Conservation (phyloP, 2,113 vertebrate species). For the Campylomormyrus tamandua region DNA sequence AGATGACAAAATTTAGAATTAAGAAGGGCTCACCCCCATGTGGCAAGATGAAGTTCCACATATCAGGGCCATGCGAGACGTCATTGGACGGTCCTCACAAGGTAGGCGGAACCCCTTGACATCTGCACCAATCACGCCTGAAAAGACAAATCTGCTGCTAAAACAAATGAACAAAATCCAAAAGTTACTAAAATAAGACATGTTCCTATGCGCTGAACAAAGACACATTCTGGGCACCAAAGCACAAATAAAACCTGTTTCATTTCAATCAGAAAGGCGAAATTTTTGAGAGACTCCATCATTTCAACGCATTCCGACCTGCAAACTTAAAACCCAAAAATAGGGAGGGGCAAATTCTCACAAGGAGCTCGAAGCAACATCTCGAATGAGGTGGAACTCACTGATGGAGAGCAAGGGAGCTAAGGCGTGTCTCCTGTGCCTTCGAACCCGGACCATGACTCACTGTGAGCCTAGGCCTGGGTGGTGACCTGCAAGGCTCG, state of each 20-base stretch:
- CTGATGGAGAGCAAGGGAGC: not conserved
- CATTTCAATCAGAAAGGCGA: not conserved
- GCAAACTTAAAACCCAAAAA: not conserved
- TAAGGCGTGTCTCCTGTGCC: not conserved
- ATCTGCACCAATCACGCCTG: slow-evolving; percentile 88
- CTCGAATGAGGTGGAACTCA: not conserved
- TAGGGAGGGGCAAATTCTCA: not conserved
- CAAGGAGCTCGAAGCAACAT: not conserved
- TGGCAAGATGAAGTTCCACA: slow-evolving; percentile 96
- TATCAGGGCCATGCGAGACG: slow-evolving; percentile 81
- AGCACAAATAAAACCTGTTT: not conserved
- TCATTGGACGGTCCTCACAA: slow-evolving; percentile 77
- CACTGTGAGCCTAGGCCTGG: not conserved
- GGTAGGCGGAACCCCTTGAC: slow-evolving; percentile 71
- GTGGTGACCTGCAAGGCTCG: not conserved
- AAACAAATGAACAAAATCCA: not conserved
- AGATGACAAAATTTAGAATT: not conserved
- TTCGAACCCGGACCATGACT: not conserved
- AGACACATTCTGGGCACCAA: not conserved
- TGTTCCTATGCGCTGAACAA: not conserved
- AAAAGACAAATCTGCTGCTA: slow-evolving; percentile 17
- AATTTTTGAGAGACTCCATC: not conserved
- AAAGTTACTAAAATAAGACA: not conserved
- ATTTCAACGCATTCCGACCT: not conserved
- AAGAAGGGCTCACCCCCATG: slow-evolving; percentile 76